A percentile compares a stretch with the other conserved stretches of the same genome.
phyloP scores from a whole-genome alignment of 30 jellyfish, hydroid and myxozoan genomes.

The Chrysaora quinquecirrha region DNA sequence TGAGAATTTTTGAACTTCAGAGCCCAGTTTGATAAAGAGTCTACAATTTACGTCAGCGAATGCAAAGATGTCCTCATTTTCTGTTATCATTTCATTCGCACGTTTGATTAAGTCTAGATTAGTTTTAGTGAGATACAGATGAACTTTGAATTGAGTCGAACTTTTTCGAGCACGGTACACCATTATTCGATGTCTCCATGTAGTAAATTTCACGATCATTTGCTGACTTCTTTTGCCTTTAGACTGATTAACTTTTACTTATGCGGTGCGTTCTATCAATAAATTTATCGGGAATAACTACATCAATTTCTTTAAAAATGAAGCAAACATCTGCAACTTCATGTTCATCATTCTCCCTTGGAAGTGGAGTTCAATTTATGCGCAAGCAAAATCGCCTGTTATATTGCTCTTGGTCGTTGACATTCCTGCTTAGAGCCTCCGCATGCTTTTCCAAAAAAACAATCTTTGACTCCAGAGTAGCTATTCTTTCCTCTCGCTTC shows the following conservation, averaged over 20 bases:
- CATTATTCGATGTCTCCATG: background rate
- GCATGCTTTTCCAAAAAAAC: too few species aligned
- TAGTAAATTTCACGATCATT: constrained; percentile 13
- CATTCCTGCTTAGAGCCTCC: too few species aligned
- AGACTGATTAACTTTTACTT: background rate
- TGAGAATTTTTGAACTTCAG: too few species aligned
- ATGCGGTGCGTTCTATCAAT: constrained; percentile 7
- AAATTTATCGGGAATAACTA: background rate
- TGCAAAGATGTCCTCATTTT: constrained; percentile 3
- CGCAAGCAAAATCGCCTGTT: background rate
- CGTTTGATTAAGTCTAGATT: too few species aligned
- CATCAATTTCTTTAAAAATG: background rate
- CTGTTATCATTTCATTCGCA: constrained; percentile 1
- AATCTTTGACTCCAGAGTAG: too few species aligned
- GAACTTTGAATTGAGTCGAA: background rate
- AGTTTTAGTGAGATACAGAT: background rate
- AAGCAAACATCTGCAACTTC: background rate
- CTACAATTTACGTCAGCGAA: constrained; percentile 29
- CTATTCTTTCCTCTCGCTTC: too few species aligned
- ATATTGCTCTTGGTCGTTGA: background rate
- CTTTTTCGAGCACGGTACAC: constrained; percentile 26
- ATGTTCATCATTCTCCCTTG: background rate
- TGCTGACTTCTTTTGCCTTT: background rate
- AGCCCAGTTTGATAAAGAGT: constrained; percentile 27
- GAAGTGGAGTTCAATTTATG: background rate